Evolutionary conservation across 1,140 invertebrate genomes (phyloP).

Genomic region (Drosophila carrolli): DNA sequence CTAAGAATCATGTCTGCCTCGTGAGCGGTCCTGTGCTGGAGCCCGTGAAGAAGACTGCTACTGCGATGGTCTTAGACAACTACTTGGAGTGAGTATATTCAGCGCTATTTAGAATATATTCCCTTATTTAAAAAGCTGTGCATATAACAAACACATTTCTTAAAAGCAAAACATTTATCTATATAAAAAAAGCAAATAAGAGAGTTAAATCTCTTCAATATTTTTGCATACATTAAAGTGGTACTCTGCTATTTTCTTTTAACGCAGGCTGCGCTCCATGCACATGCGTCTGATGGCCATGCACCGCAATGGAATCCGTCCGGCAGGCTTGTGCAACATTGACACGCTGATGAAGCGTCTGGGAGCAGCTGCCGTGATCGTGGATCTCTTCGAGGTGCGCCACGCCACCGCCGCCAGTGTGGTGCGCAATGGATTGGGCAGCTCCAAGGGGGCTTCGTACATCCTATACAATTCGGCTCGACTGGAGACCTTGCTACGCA

Average conservation of each 20-base stretch:
- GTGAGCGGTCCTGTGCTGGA: conserved; percentile 57
- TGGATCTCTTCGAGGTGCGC: conserved; percentile 89
- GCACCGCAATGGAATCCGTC: conserved; percentile 87
- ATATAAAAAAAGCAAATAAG: too few species aligned
- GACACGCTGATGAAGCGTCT: conserved; percentile 85
- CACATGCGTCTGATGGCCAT: conserved; percentile 87
- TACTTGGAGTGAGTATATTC: conserved; percentile 55
- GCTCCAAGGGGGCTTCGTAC: conserved; percentile 87
- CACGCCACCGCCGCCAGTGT: conserved; percentile 66
- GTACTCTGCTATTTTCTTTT: not conserved
- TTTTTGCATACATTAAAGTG: too few species aligned
- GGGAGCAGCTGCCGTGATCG: conserved; percentile 87
- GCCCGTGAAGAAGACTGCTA: conserved; percentile 36
- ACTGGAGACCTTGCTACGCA: conserved; percentile 87
- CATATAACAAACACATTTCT: too few species aligned
- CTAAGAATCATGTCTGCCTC: conserved; percentile 14
- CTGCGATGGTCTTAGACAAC: conserved; percentile 6
- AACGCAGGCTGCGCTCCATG: conserved; percentile 84
- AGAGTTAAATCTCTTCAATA: too few species aligned
- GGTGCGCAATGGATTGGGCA: conserved; percentile 75
- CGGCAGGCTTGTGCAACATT: conserved; percentile 80
- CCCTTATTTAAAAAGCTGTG: too few species aligned
- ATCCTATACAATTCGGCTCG: conserved; percentile 90
- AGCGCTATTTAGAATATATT: not conserved
- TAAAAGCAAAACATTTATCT: too few species aligned